Evolutionary conservation across 2,113 vertebrate species (phyloP), one percentile per base, ranked within the genome.

Genomic region (Ibidorhyncha struthersii): DNA sequence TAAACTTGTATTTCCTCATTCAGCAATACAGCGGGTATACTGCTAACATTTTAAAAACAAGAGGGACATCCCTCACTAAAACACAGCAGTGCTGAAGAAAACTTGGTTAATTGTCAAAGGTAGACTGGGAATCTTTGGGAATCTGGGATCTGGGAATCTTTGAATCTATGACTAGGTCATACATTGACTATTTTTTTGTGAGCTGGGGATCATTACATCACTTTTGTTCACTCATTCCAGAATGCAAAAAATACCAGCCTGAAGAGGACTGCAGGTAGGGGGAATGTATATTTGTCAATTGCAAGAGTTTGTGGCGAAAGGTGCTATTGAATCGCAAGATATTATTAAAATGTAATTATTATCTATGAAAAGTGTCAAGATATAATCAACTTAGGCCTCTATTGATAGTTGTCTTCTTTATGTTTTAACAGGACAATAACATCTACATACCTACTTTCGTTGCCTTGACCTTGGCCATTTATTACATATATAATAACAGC

Each of bases 31-130:
- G 23, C 10, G 6, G 4, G 18, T 49, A 14, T 5, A 45, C 15
- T 36, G n/a, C 50, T 91, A 66, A 50, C 30, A 45, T 67, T 93
- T 95, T 73, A 62, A 38, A 91, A 95, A 88, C 29, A 77, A 9
- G 6, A 47, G 55, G 45, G 9, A 66, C 43, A 7, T 4, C 63
- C 29, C 56, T 89, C 79, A 70, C 55, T 59, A 71, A 63, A 71
- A 9, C 21, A 53, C 1, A 67, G 21, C 20, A 83, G 19, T 49
- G 49, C n/a, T 93, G 53, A 74, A 62, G 12, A 63, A 85, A 67
- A 38, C 20, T 66, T 71, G 10, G 3, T 52, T 69, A 36, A 27
- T 53, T 55, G 34, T 43, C 34, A 86, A n/a, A 95, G 73, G 16
- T 27, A 72, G 9, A 25, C 32, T 23, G 36, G 22, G 6, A 9